Conservation (phyloP, 2,888 invertebrate genomes). For the Octodonta nipae region DNA sequence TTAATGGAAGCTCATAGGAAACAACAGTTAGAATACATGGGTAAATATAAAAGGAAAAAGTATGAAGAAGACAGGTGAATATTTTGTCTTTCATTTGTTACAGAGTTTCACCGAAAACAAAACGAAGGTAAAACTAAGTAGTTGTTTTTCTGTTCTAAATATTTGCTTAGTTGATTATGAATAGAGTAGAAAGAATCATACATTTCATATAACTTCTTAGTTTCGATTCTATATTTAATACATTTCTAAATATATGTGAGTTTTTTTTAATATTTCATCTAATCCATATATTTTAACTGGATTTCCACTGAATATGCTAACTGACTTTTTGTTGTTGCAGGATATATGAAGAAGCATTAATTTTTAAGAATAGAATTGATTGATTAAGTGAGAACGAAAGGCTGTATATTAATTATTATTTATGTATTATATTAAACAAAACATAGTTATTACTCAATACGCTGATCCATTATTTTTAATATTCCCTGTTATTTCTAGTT, state of each 20-base stretch:
- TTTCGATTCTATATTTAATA: too few species aligned
- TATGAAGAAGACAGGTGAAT: constrained; percentile 15
- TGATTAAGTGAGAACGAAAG: constrained; percentile 30
- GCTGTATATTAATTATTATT: constrained; percentile 33
- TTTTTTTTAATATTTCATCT: too few species aligned
- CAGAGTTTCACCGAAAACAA: constrained; percentile 26
- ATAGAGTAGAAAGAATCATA: too few species aligned
- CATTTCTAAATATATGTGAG: too few species aligned
- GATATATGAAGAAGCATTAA: constrained; percentile 25
- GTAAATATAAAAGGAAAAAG: constrained; percentile 23
- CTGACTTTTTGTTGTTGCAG: too few species aligned
- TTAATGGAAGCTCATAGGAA: constrained; percentile 39
- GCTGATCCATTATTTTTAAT: constrained; percentile 24
- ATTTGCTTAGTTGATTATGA: too few species aligned
- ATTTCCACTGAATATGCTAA: too few species aligned
- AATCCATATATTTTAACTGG: too few species aligned
- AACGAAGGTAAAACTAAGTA: constrained; percentile 19
- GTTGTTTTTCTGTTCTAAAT: too few species aligned
- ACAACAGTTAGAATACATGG: constrained; percentile 38
- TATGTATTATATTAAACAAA: constrained; percentile 30
- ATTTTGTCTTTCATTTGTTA: constrained; percentile 18
- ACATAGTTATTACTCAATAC: constrained; percentile 22
- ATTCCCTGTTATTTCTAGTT: constrained; percentile 20
- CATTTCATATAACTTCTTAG: too few species aligned
- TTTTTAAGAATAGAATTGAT: constrained; percentile 16